These are phyloP conservation scores for Phymatocera aterrima DNA, from an alignment of 2,888 invertebrate species.

Conservation along the genomic window DNA sequence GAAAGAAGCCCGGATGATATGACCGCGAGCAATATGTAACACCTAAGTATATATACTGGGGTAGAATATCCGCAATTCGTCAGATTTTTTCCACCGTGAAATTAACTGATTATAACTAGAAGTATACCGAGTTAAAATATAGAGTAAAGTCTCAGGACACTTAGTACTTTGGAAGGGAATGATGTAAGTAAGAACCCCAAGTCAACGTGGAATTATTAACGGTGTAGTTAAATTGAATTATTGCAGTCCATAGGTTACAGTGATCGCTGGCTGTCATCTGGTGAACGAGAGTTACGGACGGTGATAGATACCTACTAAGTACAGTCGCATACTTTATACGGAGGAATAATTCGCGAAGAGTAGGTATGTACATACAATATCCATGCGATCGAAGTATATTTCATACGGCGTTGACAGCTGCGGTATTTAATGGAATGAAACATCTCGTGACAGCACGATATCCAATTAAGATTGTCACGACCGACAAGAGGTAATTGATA, in stretches of 20 bases:
- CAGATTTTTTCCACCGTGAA: not conserved
- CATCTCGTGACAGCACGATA: not conserved
- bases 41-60: not conserved
- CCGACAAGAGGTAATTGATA: constrained; percentile 7
- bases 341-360: not conserved
- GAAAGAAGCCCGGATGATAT: no score
- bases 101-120: not conserved
- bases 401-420: not conserved
- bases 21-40: not conserved
- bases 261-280: constrained; percentile 1
- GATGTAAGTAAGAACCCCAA: not conserved
- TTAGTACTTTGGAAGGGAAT: not conserved
- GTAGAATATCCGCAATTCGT: not conserved
- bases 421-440: constrained; percentile 18
- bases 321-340: not conserved
- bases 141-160: not conserved
- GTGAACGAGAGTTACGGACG: not conserved
- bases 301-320: constrained; percentile 10
- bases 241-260: not conserved
- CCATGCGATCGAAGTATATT: not conserved
- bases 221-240: constrained; percentile 33
- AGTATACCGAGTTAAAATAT: not conserved
- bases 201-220: constrained; percentile 29
- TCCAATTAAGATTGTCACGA: constrained; percentile 27
- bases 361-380: no score